phyloP scores from a whole-genome alignment of 2,888 invertebrate species.

The Phasia obesa region DNA sequence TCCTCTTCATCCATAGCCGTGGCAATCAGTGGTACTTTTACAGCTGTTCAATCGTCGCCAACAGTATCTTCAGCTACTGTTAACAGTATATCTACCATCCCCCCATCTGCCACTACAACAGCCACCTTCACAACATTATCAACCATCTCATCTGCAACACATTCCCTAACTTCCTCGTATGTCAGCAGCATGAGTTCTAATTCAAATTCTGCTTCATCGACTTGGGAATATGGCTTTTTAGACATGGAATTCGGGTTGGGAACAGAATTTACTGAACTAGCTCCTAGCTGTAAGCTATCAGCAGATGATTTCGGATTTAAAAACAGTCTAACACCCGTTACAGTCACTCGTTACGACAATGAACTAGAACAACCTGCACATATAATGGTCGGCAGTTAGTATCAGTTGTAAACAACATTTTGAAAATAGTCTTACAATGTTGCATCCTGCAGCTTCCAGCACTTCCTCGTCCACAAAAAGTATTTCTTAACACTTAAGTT shows the following conservation, averaged over 20 bases:
- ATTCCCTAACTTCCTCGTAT: conserved; percentile 80
- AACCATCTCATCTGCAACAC: conserved; percentile 80
- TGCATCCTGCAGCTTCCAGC: conserved; percentile 21
- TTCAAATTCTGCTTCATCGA: conserved; percentile 76
- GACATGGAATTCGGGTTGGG: conserved; percentile 83
- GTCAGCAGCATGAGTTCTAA: conserved; percentile 77
- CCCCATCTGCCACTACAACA: conserved; percentile 75
- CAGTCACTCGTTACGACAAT: conserved; percentile 80
- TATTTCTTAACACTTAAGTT: conserved; percentile 73
- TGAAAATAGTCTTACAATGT: conserved; percentile 32
- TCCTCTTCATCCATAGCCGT: conserved; percentile 73
- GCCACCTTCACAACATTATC: conserved; percentile 80
- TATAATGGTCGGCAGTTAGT: conserved; percentile 84
- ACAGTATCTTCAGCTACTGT: conserved; percentile 40
- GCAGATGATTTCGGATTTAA: conserved; percentile 83
- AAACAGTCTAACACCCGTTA: conserved; percentile 81
- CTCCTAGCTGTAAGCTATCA: conserved; percentile 84
- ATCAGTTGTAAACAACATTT: conserved; percentile 79
- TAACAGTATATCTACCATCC: conserved; percentile 54
- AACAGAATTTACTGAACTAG: conserved; percentile 83
- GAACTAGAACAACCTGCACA: conserved; percentile 84
- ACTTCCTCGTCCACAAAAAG: conserved; percentile 61
- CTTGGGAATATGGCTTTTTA: conserved; percentile 82
- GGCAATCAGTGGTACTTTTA: conserved; percentile 80
- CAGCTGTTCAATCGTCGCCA: conserved; percentile 76